Conservation (phyloP, 2,888 invertebrate species). For the Alentia gelatinosa region DNA sequence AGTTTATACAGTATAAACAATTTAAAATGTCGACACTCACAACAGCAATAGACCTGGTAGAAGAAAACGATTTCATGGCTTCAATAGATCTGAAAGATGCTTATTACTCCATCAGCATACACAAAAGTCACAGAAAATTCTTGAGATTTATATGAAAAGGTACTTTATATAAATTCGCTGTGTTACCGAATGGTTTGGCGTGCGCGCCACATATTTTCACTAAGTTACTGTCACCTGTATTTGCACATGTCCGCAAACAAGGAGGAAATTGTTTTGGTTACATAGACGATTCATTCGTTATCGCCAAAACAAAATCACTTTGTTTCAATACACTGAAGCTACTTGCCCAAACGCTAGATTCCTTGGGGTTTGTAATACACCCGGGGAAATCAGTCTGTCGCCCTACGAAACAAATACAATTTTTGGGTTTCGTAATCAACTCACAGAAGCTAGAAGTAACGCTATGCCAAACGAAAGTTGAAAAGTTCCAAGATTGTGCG, state of each 20-base stretch:
- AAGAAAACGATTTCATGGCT: neutral
- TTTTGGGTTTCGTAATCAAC: neutral
- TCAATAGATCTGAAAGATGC: neutral
- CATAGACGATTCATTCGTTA: neutral
- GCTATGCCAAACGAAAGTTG: neutral
- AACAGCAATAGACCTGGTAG: neutral
- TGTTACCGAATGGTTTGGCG: neutral
- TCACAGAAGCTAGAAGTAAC: neutral
- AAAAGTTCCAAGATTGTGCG: neutral
- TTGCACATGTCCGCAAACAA: neutral
- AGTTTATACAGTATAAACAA: neutral
- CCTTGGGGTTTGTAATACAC: neutral
- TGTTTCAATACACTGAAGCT: neutral
- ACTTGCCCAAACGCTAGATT: neutral
- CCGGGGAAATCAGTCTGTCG: neutral
- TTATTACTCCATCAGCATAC: neutral
- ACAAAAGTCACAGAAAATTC: neutral
- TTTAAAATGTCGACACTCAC: neutral
- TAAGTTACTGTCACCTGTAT: neutral
- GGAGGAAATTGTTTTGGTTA: neutral
- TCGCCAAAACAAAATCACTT: neutral
- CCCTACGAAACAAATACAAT: neutral
- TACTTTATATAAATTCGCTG: neutral
- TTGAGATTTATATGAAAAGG: neutral
- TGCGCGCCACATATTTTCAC: neutral